Base-by-base conservation (phyloP, 2,113 vertebrate genomes). In the Panurus biarmicus region DNA sequence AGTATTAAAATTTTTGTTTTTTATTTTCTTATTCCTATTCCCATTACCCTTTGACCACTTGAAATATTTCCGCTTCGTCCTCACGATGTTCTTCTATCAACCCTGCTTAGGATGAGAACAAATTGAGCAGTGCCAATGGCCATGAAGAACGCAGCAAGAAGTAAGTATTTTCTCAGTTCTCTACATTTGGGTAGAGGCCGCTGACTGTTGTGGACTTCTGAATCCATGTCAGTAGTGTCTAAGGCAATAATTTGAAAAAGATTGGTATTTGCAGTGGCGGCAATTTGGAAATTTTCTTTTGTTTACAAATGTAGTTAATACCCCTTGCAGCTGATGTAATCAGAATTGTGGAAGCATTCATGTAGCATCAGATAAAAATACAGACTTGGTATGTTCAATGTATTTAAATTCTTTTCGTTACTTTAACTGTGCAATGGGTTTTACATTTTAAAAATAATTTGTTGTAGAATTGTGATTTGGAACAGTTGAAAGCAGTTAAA, bases 21-120 rank as follows among this genome's bases (percentile, higher is more conserved):
- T 96, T 98, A 98, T 98, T 99, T 98, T 99, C 98, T 99, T 99
- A 98, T 98, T 99, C 98, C 98, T 97, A 94, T 98, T 97, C 98
- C 98, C 98, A 98, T 98, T 99, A 98, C 98, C 98, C 98, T 97
- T 98, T 99, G 98, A 99, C 98, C 98, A 98, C 98, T 99, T 99
- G 98, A 98, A 99, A 98, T 99, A 98, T 99, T 98, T 98, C 98
- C 98, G 96, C 98, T 99, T 98, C 98, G 98, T 98, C 98, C 98
- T 99, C 98, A 99, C 97, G 98, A 98, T 99, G 98, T 99, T 99
- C 98, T 99, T 99, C 98, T 99, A 98, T 99, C 98, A 98, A 98
- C 99, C 98, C 98, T 99, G 98, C 99, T 99, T 99, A 99, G 99
- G 99, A 99, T 98, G 99, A 99, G 98, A 97, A 98, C 98, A 99